Base-by-base conservation (phyloP, 2,113 vertebrate genomes). In the Cyanocitta stelleri region DNA sequence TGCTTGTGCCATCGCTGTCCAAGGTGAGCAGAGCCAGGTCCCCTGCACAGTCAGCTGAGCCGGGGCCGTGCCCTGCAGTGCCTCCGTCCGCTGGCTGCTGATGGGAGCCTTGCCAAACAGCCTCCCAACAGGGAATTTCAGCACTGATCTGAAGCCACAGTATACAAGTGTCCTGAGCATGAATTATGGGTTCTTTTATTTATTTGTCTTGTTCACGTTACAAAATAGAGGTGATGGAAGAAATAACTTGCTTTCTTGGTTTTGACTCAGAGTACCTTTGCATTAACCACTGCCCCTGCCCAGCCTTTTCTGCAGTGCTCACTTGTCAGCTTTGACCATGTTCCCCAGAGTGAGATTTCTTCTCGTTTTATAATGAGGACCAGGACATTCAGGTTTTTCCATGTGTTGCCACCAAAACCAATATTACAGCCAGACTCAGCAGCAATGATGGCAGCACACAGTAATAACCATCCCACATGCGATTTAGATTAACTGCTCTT, bases 401-500 rank as follows among this genome's bases (percentile, higher is more conserved):
- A 3, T 80, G 46, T 93, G 73, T 67, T 79, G 76, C 64, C 82
- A 84, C 93, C 67, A 85, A 92, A 85, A 49, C 56, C 9, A 9
- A 33, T 48, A 54, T 85, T 91, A 43, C 55, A 90, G 79, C 54
- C 11, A 11, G 63, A 83, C 71, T 76, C 67, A 32, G 85, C 72
- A 80, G 59, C 74, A 66, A 2, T 3, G 7, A 61, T 85, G 72
- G 88, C 88, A 95, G 49, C 52, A 27, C 4, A 4, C 52, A 88
- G 44, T 82, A 93, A 80, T 84, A 93, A 56, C 72, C 67, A 24
- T 80, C 82, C 68, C 79, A 66, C 66, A 37, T 87, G 71, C 41
- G 44, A 91, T 78, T 85, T 75, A 72, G 82, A 83, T 91, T 90
- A 87, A 76, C 75, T 85, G 37, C 63, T 91, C 29, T 71, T 94